phyloP scores from a whole-genome alignment of 2,888 invertebrate genomes.

The Andricus quercusramuli region DNA sequence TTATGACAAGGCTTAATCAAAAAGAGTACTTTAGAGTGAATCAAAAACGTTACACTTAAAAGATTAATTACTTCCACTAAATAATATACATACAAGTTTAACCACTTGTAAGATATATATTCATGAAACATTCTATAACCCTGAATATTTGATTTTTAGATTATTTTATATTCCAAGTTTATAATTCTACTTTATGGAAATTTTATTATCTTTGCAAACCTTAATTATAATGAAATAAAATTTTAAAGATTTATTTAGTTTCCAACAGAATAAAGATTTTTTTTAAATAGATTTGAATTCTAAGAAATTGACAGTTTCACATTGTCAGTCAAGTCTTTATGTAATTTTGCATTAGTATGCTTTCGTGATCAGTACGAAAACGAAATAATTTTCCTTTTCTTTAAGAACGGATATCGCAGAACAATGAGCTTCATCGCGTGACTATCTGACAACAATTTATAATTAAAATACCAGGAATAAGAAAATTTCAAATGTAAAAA shows the following conservation, averaged over 20 bases:
- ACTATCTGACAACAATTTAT: not conserved
- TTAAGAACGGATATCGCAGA: slow-evolving; percentile 39
- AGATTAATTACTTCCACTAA: not conserved
- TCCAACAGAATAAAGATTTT: not conserved
- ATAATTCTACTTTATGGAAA: no score
- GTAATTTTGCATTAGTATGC: not conserved
- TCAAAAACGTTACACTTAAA: not conserved
- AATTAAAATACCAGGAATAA: not conserved
- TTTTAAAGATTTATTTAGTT: not conserved
- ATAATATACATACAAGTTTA: not conserved
- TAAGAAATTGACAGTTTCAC: not conserved
- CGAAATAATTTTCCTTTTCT: slow-evolving; percentile 39
- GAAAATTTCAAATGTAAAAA: not conserved
- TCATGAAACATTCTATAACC: not conserved
- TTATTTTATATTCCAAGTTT: no score
- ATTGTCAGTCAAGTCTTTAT: not conserved
- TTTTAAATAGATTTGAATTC: not conserved
- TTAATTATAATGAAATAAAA: no score
- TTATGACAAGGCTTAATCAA: not conserved
- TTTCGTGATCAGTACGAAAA: not conserved
- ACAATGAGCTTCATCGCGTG: slow-evolving; percentile 42
- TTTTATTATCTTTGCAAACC: no score
- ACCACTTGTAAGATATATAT: not conserved
- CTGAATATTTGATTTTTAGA: no score
- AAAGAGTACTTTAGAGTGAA: not conserved